phyloP scores from a whole-genome alignment of 2,888 invertebrate genomes.

The Drosophila emarginata region DNA sequence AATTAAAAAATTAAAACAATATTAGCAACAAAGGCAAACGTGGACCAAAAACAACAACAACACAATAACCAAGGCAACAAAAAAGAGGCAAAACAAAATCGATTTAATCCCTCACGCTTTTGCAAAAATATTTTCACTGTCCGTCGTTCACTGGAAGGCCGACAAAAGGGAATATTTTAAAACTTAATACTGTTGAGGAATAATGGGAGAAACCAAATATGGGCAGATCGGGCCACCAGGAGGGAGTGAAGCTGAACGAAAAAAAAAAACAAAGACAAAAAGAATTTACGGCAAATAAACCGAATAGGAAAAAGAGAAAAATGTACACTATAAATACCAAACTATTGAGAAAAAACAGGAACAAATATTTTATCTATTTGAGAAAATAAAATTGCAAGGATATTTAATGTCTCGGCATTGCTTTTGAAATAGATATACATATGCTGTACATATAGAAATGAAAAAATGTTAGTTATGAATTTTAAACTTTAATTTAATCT shows the following conservation, averaged over 20 bases:
- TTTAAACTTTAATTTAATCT: no score
- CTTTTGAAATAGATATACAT: no score
- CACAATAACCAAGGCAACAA: conserved; percentile 1
- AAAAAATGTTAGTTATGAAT: no score
- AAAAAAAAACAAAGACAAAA: background rate
- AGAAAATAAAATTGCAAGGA: no score
- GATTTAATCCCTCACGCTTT: conserved; percentile 55
- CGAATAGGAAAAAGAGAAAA: background rate
- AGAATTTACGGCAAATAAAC: background rate
- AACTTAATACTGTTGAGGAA: conserved; percentile 50
- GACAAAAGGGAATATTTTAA: conserved; percentile 63
- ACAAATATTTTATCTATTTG: no score
- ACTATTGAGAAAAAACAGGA: no score
- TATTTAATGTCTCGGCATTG: no score
- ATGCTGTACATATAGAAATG: no score
- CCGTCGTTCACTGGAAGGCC: conserved; percentile 12
- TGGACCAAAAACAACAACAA: background rate
- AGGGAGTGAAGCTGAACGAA: background rate
- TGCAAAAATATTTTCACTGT: conserved; percentile 57
- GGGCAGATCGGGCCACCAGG: background rate
- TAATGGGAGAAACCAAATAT: conserved; percentile 24
- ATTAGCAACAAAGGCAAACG: conserved; percentile 22
- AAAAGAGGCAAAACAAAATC: conserved; percentile 45
- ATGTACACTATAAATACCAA: background rate
- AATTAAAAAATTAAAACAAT: conserved; percentile 42